Base-by-base conservation (phyloP, 2,797 vertebrate genomes). In the Adelosebastes latens region DNA sequence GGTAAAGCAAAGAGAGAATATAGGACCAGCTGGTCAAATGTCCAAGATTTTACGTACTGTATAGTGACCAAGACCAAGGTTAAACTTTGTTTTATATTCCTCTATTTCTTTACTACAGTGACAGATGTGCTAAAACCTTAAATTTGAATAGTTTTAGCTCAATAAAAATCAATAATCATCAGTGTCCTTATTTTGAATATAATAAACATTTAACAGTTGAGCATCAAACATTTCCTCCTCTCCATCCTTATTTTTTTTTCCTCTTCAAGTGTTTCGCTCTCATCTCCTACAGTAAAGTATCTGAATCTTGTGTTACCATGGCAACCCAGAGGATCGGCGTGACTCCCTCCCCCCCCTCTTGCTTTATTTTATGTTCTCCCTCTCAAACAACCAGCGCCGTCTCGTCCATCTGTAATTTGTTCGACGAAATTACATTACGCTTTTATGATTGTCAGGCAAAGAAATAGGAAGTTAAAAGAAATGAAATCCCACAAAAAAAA, bases 251-350 rank as follows among this genome's bases (percentile, higher is more conserved):
- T 42, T 71, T 49, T n/a, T n/a, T 75, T 59, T 7, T 10, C 16
- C n/a, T 58, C 3, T 25, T 27, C 53, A 58, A 79, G 34, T 66
- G 12, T 73, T 80, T 73, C 20, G 4, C 56, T 75, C 5, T 56
- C 42, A 16, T 82, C 68, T 81, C 60, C n/a, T 46, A 72, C 36
- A 31, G 66, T 46, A 72, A 36, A 39, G 61, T 64, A 74, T 81
- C 65, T 72, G 36, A 89, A 77, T 86, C 58, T 52, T 79, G 13
- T 68, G 84, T 91, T 87, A 20, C 90, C 75, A 80, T 88, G 84
- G 80, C 77, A 85, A 90, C 82, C 25, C 2, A 65, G 53, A 46
- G 46, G 75, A 59, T 69, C 16, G n/a, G 62, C 3, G 12, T 64
- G n/a, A 80, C 2, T 4, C 32, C n/a, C 16, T 7, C 39, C 5